Conservation (phyloP, 37 sponge, comb jelly and placozoan species). For the Lycopodina hypogea region DNA sequence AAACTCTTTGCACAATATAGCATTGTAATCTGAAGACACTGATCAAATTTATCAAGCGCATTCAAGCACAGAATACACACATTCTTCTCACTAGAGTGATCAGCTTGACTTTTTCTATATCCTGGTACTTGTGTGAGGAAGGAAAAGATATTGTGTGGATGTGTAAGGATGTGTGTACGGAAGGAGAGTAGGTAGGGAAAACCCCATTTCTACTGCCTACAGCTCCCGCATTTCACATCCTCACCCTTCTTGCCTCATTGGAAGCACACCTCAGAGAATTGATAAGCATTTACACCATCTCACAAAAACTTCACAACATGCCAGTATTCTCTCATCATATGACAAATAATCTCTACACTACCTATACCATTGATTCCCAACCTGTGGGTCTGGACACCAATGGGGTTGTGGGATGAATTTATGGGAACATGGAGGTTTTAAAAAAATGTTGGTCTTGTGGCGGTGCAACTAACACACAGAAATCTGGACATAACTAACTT, state of each 20-base stretch:
- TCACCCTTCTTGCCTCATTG: background rate
- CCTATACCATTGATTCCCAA: too few species aligned
- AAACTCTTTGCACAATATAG: too few species aligned
- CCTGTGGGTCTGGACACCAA: too few species aligned
- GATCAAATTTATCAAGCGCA: too few species aligned
- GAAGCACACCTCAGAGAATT: background rate
- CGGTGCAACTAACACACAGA: too few species aligned
- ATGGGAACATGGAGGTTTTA: too few species aligned
- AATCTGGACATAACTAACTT: too few species aligned
- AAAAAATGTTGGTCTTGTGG: too few species aligned
- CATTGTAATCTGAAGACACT: too few species aligned
- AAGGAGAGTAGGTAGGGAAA: background rate
- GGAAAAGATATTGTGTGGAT: background rate
- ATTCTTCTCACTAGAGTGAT: background rate
- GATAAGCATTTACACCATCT: background rate
- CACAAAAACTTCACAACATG: background rate
- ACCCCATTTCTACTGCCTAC: background rate
- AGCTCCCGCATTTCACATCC: background rate
- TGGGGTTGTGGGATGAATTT: too few species aligned
- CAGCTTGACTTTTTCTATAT: background rate
- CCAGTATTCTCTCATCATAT: too few species aligned
- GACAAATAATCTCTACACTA: constrained; percentile 2
- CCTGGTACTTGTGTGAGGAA: background rate
- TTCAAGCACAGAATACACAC: too few species aligned
- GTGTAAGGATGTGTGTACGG: background rate